Evolutionary conservation across 2,797 vertebrate species (phyloP).

Genomic region (Sus cebifrons): DNA sequence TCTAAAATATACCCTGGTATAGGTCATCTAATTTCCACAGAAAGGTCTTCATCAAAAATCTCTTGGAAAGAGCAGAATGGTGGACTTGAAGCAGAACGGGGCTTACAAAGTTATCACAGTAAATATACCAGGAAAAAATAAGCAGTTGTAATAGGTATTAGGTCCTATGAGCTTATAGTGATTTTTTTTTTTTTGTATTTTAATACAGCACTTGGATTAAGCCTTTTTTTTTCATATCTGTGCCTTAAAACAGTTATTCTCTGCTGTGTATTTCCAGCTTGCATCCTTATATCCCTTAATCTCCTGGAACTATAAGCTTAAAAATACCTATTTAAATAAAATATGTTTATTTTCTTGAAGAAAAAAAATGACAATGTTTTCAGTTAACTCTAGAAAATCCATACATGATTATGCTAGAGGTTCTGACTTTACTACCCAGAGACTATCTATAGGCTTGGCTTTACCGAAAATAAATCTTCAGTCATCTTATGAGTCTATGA

Average conservation of each 20-base stretch:
- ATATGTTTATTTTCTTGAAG: constrained; percentile 38
- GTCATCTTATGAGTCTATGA: constrained; percentile 13
- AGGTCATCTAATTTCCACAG: constrained; percentile 36
- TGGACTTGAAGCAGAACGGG: neutral
- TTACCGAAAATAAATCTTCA: constrained; percentile 18
- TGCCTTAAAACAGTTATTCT: constrained; percentile 3
- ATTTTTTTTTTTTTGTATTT: constrained; percentile 39
- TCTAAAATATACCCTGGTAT: neutral
- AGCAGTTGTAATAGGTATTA: constrained; percentile 2
- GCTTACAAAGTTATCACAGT: neutral
- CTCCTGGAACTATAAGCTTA: constrained; percentile 27
- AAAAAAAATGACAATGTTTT: constrained; percentile 54
- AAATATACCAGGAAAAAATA: neutral
- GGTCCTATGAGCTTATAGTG: neutral
- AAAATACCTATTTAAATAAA: constrained; percentile 30
- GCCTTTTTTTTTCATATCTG: neutral
- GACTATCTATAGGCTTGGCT: neutral
- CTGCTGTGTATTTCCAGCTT: neutral
- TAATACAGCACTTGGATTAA: constrained; percentile 34
- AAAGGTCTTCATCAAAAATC: neutral
- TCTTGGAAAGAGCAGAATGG: neutral
- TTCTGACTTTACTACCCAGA: neutral
- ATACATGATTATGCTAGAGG: neutral
- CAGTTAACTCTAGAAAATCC: neutral
- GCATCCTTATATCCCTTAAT: constrained; percentile 46